Base-by-base conservation (phyloP, 2,888 invertebrate species). In the Zygothrica quintamaculata region DNA sequence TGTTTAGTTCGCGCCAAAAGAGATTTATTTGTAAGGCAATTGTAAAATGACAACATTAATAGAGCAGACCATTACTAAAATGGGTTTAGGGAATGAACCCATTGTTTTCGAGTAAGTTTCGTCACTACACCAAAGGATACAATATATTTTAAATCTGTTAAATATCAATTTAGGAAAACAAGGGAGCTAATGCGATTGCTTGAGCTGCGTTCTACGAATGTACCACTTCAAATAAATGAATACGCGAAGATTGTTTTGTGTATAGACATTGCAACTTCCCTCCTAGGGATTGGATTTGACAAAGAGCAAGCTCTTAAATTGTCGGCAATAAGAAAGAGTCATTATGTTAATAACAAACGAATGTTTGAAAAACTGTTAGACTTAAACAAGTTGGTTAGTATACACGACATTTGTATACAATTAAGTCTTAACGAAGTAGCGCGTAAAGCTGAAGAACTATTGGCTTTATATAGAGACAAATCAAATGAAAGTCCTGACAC, bases 241-340 rank as follows among this genome's bases (percentile, higher is more conserved):
- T 92, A 92, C 7, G 92, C 93, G 3, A 94, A 93, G 90, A 92
- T 92, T 18, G 92, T 94, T 0, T 90, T 94, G 42, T 94, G 94
- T 71, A 88, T 94, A 26, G 94, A 94, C 84, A 87, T 94, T 39
- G 93, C 94, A 26, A 92, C 93, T 3, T 80, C 88, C 6, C 69
- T 92, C n/a, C 79, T 92, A 18, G 92, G 92, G 29, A 89, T 91
- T 26, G 91, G 91, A 47, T 91, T 94, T 52, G 94, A 94, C 87
- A 88, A 86, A 55, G 93, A 93, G 90, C 90, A 91, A 22, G 93
- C 93, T 0, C 79, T 93, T 0, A 93, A 93, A 81, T 90, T 93
- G 43, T 93, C 94, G 0, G 93, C 93, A 0, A 74, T 94, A 3
- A 93, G 93, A 43, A 92, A 92, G 42, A 88, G 92, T 0, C 88